Conservation (phyloP, 2,888 invertebrate genomes). For the Lomographa bimaculata region DNA sequence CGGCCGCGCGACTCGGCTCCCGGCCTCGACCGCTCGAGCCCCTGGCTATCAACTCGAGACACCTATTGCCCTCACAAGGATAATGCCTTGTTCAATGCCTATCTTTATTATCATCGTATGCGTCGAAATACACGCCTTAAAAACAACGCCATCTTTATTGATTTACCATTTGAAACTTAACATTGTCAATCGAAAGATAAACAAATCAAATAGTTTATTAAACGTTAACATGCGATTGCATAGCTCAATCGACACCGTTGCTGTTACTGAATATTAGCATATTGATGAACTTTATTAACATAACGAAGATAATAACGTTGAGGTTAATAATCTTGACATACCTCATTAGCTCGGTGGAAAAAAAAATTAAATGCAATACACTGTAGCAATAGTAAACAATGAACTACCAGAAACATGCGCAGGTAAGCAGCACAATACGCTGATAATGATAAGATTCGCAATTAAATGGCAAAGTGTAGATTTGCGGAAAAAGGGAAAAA, state of each 20-base stretch:
- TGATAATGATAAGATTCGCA: conserved; percentile 35
- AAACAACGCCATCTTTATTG: conserved; percentile 15
- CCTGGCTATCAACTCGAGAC: conserved; percentile 68
- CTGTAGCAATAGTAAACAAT: conserved; percentile 11
- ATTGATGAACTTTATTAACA: conserved; percentile 9
- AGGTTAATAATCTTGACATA: conserved; percentile 2
- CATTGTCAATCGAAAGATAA: conserved; percentile 13
- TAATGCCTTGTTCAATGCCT: conserved; percentile 67
- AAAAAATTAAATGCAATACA: conserved; percentile 1
- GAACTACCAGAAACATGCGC: conserved; percentile 40
- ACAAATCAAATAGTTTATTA: conserved; percentile 15
- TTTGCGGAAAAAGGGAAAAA: conserved; percentile 74
- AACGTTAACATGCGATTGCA: conserved; percentile 24
- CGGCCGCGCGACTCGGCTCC: conserved; percentile 70
- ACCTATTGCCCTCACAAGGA: conserved; percentile 73
- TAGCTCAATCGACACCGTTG: conserved; percentile 14
- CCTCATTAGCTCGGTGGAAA: no score
- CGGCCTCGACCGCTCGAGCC: conserved; percentile 71
- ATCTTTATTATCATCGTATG: conserved; percentile 55
- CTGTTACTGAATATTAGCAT: conserved; percentile 11
- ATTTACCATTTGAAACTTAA: conserved; percentile 20
- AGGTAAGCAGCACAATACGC: conserved; percentile 8
- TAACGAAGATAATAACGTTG: conserved; percentile 1
- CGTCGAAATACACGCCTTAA: conserved; percentile 31
- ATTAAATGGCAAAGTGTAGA: conserved; percentile 48